Base-by-base conservation (phyloP, 2,888 invertebrate genomes). In the Amphipyra berbera region DNA sequence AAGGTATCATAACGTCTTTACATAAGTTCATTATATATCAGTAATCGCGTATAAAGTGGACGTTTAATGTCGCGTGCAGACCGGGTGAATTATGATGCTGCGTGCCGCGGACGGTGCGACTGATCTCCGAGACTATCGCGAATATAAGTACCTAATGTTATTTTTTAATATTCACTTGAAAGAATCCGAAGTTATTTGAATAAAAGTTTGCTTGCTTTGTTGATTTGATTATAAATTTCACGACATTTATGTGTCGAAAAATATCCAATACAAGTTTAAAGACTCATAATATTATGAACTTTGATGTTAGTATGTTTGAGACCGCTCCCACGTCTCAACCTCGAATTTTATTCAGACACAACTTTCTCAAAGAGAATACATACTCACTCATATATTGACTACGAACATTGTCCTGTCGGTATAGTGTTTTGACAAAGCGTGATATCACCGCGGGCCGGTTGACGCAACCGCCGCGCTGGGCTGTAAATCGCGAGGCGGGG, bases 1-100 rank as follows among this genome's bases (percentile, higher is more conserved):
- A 83, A 77, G 88, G 88, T 91, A 90, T 91, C 87, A 88, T 87
- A 82, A 79, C 75, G 68, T 76, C 82, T 87, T 86, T 88, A 83
- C 85, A 88, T 88, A 87, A 84, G 82, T 88, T 86, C 81, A 86
- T 87, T 86, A 87, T 78, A 81, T 73, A 69, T 61, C 62, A 59
- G 73, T 79, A 76, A 79, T 80, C 69, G 66, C 60, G 71, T 68
- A 73, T 72, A 72, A 73, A 75, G 68, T 81, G 68, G 70, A 73
- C 68, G 75, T 73, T 78, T 81, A 76, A 69, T 77, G 82, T 82
- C 80, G 81, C 81, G 81, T 83, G 84, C 79, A 79, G 66, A 50
- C 61, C 61, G 46, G 42, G 73, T 82, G 83, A 84, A 84, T 85
- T 85, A 84, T 84, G 73, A 67, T 57, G 65, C 61, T 68, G 74